A percentile compares a stretch with the other conserved stretches of the same genome.
Conservation (phyloP, 2,888 invertebrate species). For the Rotaria magnacalcarata region DNA sequence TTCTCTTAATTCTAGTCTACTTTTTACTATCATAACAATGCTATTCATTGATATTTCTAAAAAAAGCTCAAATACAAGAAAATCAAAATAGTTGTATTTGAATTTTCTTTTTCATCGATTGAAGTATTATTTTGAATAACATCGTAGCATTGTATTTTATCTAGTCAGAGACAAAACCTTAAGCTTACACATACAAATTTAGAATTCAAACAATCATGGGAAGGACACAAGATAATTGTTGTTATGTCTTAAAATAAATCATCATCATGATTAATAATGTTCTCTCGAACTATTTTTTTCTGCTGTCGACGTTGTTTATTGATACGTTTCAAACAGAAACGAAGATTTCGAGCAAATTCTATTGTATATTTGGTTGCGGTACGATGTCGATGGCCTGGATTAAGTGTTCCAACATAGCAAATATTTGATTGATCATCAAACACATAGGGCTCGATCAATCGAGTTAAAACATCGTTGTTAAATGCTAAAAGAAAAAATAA, state of each 20-base stretch:
- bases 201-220: neutral
- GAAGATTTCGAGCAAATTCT: slow-evolving; percentile 15
- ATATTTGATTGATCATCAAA: neutral
- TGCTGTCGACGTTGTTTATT: neutral
- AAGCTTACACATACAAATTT: neutral
- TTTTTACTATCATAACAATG: no score
- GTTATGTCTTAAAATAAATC: neutral
- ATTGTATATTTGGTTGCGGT: slow-evolving; percentile 5
- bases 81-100: no score
- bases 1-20: no score
- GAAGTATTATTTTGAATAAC: no score
- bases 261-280: neutral
- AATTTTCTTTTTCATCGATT: no score
- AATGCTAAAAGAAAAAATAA: neutral
- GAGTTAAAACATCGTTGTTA: slow-evolving; percentile 26
- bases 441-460: slow-evolving; percentile 5
- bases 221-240: neutral
- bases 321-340: neutral
- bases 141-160: neutral
- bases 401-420: neutral
- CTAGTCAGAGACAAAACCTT: neutral
- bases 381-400: slow-evolving; percentile 33
- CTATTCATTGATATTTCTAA: no score
- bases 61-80: no score
- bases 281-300: neutral